These are phyloP conservation scores for Typhlomys cinereus DNA, from an alignment of 2,113 vertebrate species.

Conservation along the genomic window DNA sequence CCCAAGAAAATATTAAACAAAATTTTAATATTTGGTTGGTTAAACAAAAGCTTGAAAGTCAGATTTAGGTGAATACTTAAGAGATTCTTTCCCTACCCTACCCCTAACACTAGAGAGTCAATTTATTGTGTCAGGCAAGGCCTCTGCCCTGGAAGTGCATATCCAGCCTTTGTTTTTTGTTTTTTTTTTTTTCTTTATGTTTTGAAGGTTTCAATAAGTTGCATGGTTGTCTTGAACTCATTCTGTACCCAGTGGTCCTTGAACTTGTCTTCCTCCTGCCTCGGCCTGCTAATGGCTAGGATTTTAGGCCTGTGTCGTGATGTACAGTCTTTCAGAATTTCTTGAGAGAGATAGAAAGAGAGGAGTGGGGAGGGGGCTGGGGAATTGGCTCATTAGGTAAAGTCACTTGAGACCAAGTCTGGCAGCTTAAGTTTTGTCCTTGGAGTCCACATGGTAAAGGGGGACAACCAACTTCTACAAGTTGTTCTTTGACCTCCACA, in stretches of 20 bases:
- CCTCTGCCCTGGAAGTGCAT: background rate
- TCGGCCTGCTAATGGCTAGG: background rate
- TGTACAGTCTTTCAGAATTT: background rate
- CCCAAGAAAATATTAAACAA: slow-evolving; percentile 1
- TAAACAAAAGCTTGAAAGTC: slow-evolving; percentile 37
- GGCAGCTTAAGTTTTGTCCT: background rate
- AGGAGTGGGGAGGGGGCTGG: background rate
- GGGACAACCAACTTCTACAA: background rate
- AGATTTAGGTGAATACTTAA: background rate
- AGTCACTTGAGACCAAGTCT: background rate
- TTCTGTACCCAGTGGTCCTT: background rate
- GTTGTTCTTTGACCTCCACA: background rate
- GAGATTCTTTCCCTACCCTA: background rate
- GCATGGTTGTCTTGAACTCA: background rate
- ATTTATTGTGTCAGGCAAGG: background rate
- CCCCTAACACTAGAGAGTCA: background rate
- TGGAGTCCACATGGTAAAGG: background rate
- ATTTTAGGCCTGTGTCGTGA: background rate
- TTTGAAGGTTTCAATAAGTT: background rate
- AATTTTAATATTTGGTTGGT: slow-evolving; percentile 32
- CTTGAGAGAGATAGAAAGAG: background rate
- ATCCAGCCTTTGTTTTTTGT: background rate
- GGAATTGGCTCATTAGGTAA: background rate
- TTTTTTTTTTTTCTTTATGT: background rate
- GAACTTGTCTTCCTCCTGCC: background rate